phyloP scores from a whole-genome alignment of 2,113 vertebrate species.

The Eonycteris spelaea region DNA sequence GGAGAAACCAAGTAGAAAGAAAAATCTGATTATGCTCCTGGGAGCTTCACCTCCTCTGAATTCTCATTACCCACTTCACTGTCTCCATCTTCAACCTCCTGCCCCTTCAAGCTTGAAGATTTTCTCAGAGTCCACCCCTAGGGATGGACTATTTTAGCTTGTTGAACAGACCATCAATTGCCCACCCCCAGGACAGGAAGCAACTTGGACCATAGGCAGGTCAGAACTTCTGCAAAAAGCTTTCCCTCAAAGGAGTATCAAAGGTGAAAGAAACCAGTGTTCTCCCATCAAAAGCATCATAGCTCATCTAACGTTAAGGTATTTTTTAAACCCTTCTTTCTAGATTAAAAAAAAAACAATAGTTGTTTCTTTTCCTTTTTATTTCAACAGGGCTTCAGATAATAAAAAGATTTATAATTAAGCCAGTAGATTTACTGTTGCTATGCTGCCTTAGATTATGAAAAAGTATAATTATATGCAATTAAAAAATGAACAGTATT shows the following conservation, averaged over 20 bases:
- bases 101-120: neutral
- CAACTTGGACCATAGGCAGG: neutral
- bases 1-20: neutral
- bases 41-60: neutral
- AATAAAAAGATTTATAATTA: conserved; percentile 90
- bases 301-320: conserved; percentile 45
- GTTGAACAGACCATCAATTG: neutral
- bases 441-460: conserved; percentile 84
- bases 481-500: conserved; percentile 90
- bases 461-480: conserved; percentile 89
- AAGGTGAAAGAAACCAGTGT: neutral
- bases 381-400: conserved; percentile 82
- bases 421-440: conserved; percentile 85
- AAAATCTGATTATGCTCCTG: neutral
- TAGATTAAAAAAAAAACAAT: conserved; percentile 76
- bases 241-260: neutral
- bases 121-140: neutral
- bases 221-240: neutral
- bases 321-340: conserved; percentile 45
- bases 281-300: conserved; percentile 41
- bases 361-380: conserved; percentile 68
- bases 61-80: neutral
- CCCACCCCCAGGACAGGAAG: neutral
- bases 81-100: no score
- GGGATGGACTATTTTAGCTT: neutral